Conservation (phyloP, 2,113 vertebrate species). For the Apus apus region DNA sequence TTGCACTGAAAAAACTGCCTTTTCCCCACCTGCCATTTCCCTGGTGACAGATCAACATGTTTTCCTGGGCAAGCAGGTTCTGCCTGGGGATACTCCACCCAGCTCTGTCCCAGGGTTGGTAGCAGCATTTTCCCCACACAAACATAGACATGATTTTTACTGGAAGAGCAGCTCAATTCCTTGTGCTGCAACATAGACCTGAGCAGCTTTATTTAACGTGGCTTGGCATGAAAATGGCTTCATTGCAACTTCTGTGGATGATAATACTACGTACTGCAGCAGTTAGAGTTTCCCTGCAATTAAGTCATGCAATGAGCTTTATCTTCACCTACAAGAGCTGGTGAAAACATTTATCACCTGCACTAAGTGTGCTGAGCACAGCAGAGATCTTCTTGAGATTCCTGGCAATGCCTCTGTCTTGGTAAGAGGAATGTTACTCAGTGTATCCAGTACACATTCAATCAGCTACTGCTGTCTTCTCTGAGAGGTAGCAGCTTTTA, state of each 20-base stretch:
- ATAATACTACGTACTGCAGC: background rate
- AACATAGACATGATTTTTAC: rapidly evolving
- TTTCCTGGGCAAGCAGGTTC: background rate
- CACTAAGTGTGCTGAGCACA: background rate
- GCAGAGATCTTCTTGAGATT: background rate
- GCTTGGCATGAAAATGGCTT: background rate
- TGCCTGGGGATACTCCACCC: background rate
- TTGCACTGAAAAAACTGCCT: background rate
- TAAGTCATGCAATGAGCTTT: background rate
- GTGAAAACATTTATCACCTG: background rate
- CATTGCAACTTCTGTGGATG: background rate
- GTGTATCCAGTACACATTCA: background rate
- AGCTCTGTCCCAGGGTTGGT: background rate
- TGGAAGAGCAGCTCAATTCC: background rate
- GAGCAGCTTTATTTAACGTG: background rate
- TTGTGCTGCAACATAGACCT: background rate
- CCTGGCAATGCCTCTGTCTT: background rate
- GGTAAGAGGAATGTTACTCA: background rate
- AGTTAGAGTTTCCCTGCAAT: background rate
- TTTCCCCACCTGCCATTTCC: background rate
- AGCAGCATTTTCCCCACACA: background rate
- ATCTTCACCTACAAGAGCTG: background rate
- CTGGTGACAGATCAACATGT: background rate
- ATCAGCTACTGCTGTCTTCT: background rate
- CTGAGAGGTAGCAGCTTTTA: background rate